Conservation (phyloP, 2,888 invertebrate species). For the Aspidapion aeneum region DNA sequence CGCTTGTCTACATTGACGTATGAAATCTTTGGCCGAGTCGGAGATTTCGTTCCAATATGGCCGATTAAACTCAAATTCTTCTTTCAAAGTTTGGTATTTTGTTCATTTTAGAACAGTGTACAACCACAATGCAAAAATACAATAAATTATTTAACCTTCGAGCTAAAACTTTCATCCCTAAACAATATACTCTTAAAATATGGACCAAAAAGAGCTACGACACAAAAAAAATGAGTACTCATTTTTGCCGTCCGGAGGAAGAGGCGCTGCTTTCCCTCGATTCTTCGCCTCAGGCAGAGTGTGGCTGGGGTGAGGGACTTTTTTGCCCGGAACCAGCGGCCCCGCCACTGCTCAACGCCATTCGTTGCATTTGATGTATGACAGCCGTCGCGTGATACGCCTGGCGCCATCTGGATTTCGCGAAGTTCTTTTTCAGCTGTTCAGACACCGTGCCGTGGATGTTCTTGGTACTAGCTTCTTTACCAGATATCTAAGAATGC, state of each 20-base stretch:
- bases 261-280: constrained; percentile 23
- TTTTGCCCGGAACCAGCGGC: constrained; percentile 35
- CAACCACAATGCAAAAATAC: constrained; percentile 97
- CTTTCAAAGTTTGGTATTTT: constrained; percentile 99
- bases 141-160: too few species aligned
- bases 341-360: constrained; percentile 80
- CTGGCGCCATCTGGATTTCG: constrained; percentile 86
- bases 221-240: too few species aligned
- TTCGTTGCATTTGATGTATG: constrained; percentile 95
- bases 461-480: constrained; percentile 96
- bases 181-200: too few species aligned
- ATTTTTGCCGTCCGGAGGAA: constrained; percentile 19
- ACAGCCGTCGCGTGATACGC: constrained; percentile 98
- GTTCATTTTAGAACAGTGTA: constrained; percentile 99
- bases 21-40: constrained; percentile 98
- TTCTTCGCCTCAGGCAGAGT: constrained; percentile 16
- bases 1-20: constrained; percentile 90
- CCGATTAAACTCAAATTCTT: constrained; percentile 99
- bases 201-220: not conserved
- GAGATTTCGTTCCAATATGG: constrained; percentile 99
- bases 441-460: constrained; percentile 98
- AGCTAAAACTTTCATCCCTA: too few species aligned
- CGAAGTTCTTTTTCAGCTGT: constrained; percentile 98
- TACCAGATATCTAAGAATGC: constrained; percentile 98
- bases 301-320: constrained; percentile 35